Base-by-base conservation (phyloP, 2,888 invertebrate genomes). In the Hydrotaea cyrtoneurina region DNA sequence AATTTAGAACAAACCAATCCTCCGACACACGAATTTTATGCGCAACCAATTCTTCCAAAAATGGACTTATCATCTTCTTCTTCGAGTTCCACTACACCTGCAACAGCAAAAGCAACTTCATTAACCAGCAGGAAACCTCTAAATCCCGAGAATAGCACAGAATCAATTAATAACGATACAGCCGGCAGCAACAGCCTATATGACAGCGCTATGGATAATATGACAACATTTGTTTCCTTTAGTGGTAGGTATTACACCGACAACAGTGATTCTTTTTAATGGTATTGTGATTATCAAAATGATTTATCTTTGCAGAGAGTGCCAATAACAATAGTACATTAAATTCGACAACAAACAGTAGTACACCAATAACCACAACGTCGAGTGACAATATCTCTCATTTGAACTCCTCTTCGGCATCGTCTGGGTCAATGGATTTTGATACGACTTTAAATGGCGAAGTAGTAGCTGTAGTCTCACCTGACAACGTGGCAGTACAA, bases 121-220 rank as follows among this genome's bases (percentile, higher is more conserved):
- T 80, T 71, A 21, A 19, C 59, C 21, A 71, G 50, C 26, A 69
- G 43, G 43, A 59, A 62, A 39, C 21, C 69, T 3, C 17, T 69
- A 23, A 69, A 75, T 31, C 15, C 46, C 15, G 80, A 77, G 5
- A 53, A 53, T 46, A 69, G 72, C 82, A 76, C 15, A 83, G 87
- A 13, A 83, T 66, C 74, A 59, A 71, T 66, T 19, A 59, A 73
- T 31, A 79, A 79, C 53, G 85, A 85, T 53, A 82, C 85, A 76
- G 55, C 59, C 55, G 85, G 81, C 72, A 83, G 89, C 59, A 87
- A 85, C 74, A 92, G 90, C 46, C 84, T 91, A 10, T 92, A 92
- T 82, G 89, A 90, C 59, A 92, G 91, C 77, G 91, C 92, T 26
- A 83, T 91, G 80, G 92, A 92, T 50, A 89, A 90, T 88, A 87